These are phyloP conservation scores for Oligia fasciuncula DNA, from an alignment of 2,888 invertebrate genomes.

Conservation along the genomic window DNA sequence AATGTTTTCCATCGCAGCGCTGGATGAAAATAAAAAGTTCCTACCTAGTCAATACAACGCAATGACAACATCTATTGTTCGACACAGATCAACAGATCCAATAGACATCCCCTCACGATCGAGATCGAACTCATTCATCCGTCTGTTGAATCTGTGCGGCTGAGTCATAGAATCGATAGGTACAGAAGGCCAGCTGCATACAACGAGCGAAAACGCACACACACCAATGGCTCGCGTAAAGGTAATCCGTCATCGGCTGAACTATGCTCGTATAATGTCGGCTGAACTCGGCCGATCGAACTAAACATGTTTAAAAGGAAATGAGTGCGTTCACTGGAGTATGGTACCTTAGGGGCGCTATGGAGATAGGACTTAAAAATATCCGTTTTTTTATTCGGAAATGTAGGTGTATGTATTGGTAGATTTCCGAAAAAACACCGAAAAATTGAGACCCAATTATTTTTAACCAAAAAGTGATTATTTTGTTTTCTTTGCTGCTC, in stretches of 20 bases:
- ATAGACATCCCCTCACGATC: slow-evolving; percentile 73
- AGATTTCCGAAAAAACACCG: too few relatives aligned
- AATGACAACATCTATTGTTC: slow-evolving; percentile 58
- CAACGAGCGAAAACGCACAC: not conserved
- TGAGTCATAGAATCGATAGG: slow-evolving; percentile 57
- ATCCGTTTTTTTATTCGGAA: too few relatives aligned
- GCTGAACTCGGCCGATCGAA: not conserved
- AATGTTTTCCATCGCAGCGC: slow-evolving; percentile 12
- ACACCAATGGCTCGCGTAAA: not conserved
- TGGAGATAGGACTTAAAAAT: not conserved
- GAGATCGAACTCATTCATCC: slow-evolving; percentile 82
- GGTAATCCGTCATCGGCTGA: not conserved
- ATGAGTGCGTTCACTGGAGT: not conserved
- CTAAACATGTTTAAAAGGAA: not conserved
- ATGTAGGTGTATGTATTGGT: too few relatives aligned
- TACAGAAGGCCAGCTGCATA: slow-evolving; percentile 1
- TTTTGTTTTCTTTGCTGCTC: too few relatives aligned
- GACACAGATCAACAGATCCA: slow-evolving; percentile 61
- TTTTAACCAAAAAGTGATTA: too few relatives aligned
- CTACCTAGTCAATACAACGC: slow-evolving; percentile 53
- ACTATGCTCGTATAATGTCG: not conserved
- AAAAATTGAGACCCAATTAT: too few relatives aligned
- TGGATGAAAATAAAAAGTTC: slow-evolving; percentile 44
- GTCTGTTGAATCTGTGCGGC: slow-evolving; percentile 58
- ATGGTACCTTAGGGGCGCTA: not conserved